Percentiles rank a stretch among this genome's conserved stretches.
phyloP scores from a whole-genome alignment of 2,797 vertebrate species.

The Enteromius mattozi region DNA sequence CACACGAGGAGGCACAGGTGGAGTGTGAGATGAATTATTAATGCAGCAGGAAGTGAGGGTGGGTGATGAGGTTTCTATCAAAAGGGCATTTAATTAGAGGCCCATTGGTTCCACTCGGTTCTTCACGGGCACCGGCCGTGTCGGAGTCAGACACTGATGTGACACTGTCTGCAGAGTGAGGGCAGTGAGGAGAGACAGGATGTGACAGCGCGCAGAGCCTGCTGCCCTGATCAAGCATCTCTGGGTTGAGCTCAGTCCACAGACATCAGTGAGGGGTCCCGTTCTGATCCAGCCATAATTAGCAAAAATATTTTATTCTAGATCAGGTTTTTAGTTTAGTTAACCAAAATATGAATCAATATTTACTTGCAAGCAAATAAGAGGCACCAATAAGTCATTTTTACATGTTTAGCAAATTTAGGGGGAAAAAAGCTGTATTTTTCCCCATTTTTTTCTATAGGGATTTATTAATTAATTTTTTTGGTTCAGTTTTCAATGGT shows the following conservation, averaged over 20 bases:
- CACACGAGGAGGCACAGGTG: slow-evolving; percentile 16
- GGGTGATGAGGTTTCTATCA: slow-evolving; percentile 34
- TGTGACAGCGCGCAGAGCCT: not conserved
- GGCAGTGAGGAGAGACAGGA: slow-evolving; percentile 1
- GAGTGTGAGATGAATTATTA: slow-evolving; percentile 43
- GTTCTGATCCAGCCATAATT: not conserved
- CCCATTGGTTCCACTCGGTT: slow-evolving; percentile 28
- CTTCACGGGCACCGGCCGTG: not conserved
- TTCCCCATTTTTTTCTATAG: not conserved
- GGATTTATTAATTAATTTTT: no score
- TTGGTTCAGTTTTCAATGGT: not conserved
- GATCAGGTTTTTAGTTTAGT: not conserved
- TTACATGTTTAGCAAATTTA: no score
- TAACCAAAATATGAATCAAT: not conserved
- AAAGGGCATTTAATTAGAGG: slow-evolving; percentile 52
- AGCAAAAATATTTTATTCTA: not conserved
- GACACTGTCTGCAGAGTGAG: slow-evolving; percentile 15
- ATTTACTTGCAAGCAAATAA: not conserved
- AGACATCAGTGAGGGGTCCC: not conserved
- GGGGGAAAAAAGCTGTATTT: not conserved
- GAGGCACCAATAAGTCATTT: no score
- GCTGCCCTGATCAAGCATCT: not conserved
- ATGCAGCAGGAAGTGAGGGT: slow-evolving; percentile 28
- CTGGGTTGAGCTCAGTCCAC: not conserved
- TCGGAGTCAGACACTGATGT: not conserved